A percentile compares a stretch with the other conserved stretches of the same genome.
Conservation (phyloP, 2,797 vertebrate species). For the Pempheris klunzingeri region DNA sequence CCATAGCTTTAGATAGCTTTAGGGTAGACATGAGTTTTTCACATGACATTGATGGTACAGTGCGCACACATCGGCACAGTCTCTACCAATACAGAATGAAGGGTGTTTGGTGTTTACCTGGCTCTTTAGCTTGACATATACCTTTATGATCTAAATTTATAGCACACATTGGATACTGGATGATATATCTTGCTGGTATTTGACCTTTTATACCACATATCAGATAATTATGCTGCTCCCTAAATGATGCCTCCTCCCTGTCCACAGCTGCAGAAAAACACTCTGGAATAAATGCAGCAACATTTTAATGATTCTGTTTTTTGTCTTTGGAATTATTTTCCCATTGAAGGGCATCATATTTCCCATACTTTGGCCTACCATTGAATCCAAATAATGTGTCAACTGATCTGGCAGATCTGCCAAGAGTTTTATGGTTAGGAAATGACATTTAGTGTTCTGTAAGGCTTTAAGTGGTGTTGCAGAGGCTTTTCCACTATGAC, state of each 20-base stretch:
- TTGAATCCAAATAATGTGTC: conserved; percentile 46
- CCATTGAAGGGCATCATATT: conserved; percentile 4
- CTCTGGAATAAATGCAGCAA: conserved; percentile 13
- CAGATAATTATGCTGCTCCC: conserved; percentile 15
- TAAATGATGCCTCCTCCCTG: conserved; percentile 15
- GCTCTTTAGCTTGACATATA: conserved; percentile 56
- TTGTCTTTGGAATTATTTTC: conserved; percentile 10
- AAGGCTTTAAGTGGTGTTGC: conserved; percentile 57
- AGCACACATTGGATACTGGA: conserved; percentile 35
- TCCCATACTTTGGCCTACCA: conserved; percentile 1
- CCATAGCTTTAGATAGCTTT: conserved; percentile 34
- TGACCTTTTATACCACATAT: conserved; percentile 32
- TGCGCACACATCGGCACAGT: conserved; percentile 49
- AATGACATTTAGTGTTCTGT: conserved; percentile 47
- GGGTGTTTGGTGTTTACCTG: conserved; percentile 51
- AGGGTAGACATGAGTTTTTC: conserved; percentile 34
- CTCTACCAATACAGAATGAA: conserved; percentile 8
- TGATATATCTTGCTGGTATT: conserved; percentile 48
- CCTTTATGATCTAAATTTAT: conserved; percentile 62
- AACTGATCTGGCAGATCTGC: conserved; percentile 45
- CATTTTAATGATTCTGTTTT: conserved; percentile 36
- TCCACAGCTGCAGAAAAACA: conserved; percentile 29
- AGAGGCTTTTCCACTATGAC: conserved; percentile 24
- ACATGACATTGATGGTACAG: conserved; percentile 59
- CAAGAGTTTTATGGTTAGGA: conserved; percentile 30